Evolutionary conservation across 23 tunicate genomes (phyloP), one percentile per base, ranked within the genome.

Genomic region (Botrylloides violaceus): DNA sequence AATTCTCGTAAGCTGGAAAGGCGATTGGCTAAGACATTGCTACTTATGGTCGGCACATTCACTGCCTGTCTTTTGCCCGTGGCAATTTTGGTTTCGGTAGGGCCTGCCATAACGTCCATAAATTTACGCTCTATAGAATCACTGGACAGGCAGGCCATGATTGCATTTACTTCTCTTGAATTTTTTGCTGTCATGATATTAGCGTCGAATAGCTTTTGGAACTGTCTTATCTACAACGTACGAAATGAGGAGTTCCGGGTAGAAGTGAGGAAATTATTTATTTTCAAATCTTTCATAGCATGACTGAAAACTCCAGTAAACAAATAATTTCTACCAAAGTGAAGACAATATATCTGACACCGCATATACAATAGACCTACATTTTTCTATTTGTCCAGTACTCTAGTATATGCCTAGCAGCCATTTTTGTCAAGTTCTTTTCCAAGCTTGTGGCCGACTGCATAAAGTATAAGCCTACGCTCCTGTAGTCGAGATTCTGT

Each of bases 11-110:
- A 43, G 22, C 24, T 37, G n/a, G 95, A 87, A 71, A 37, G 28
- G 29, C 36, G 81, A 48, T 66, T 87, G 35, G 95, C 95, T 2
- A 72, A 66, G 5, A 87, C 95, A 1, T 68, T 87, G 39, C 60
- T 64, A 25, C 61, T 87, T 6, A 87, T 87, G 95, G 82, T 80
- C 30, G 95, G 82, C 2, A 72, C 70, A n/a, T 87, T 80, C 62
- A 75, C 95, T 25, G 18, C 80, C 6, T 75, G 73, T 65, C 47
- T 72, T 0, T 24, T 87, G 23, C 95, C 95, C 9, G 73, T 70
- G 4, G 26, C 76, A 3, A 32, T 76, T 43, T 53, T 43, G 29
- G 21, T 43, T 4, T n/a, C 37, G 37, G 25, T 56, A 4, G 31
- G 30, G 4, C 37, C 37, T n/a, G 18, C 37, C 24, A 1, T 35